Evolutionary conservation across 2,888 invertebrate species (phyloP), one percentile per base, ranked within the genome.

Genomic region (Pasiphila rectangulata): DNA sequence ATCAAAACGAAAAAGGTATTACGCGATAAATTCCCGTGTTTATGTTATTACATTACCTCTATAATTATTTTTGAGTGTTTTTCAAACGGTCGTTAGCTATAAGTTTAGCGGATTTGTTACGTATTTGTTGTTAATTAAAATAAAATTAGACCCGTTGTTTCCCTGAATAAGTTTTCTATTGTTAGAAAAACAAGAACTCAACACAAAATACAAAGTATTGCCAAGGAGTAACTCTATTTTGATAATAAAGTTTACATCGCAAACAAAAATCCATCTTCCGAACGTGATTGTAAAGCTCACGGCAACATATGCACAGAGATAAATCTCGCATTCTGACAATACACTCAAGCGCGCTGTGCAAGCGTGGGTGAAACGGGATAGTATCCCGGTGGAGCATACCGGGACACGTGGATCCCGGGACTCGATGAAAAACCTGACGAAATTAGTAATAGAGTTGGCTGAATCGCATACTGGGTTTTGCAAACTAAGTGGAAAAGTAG

Each of bases 291-390:
- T 37, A 37, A 13, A 23, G 32, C 54, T 54, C 60, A 32, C 40
- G 38, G 32, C 53, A 46, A 43, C 63, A 56, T 59, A 59, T 59
- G 63, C 59, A 51, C 48, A 34, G 43, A 34, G 54, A 58, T 61
- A 60, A 60, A 63, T 62, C 56, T 46, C 40, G 48, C 41, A 24
- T 29, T 43, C 48, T 43, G 40, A 44, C 45, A 40, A 40, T 36
- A 38, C 40, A 46, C 41, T 36, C 46, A 23, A 38, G 32, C 13
- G 25, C 16, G 17, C 21, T 1, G 13, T 13, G 32, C 40, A n/a
- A n/a, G n/a, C n/a, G n/a, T n/a, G 39, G 29, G 5, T 38, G 35
- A 45, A 27, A 40, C 34, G 27, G 13, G 27, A 27, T 27, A n/a
- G n/a, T n/a, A 7, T 27, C 13, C 27, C 27, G 27, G 13, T 27